Conservation (phyloP, 2,797 vertebrate genomes). For the Myotis daubentonii region DNA sequence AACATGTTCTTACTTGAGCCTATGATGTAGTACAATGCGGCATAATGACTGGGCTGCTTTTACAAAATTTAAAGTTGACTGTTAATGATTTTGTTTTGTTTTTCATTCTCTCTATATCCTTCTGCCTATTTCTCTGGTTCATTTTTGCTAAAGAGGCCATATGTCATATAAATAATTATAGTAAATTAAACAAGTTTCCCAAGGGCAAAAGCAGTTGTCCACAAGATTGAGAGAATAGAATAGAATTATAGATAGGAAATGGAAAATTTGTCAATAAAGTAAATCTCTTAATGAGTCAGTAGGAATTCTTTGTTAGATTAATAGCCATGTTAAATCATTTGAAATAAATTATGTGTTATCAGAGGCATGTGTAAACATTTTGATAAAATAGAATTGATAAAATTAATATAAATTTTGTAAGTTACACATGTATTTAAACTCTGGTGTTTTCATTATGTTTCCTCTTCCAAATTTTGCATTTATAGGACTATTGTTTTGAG, state of each 20-base stretch:
- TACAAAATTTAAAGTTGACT: constrained; percentile 37
- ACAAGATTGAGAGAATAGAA: constrained; percentile 75
- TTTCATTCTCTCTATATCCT: constrained; percentile 19
- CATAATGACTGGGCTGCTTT: not conserved
- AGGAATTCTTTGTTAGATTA: constrained; percentile 72
- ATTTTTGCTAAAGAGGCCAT: constrained; percentile 65
- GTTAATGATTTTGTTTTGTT: not conserved
- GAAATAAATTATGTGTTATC: constrained; percentile 63
- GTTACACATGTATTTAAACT: constrained; percentile 10
- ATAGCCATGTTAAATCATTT: constrained; percentile 72
- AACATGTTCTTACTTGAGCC: not conserved
- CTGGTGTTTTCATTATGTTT: constrained; percentile 28
- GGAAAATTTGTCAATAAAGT: constrained; percentile 53
- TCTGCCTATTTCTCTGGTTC: constrained; percentile 61
- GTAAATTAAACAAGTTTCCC: constrained; percentile 71
- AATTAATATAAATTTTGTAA: constrained; percentile 52
- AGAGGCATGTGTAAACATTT: constrained; percentile 70
- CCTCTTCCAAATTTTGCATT: constrained; percentile 12
- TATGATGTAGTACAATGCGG: not conserved
- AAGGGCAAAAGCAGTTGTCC: constrained; percentile 77
- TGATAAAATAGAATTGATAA: constrained; percentile 66
- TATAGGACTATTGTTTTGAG: not conserved
- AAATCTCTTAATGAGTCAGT: constrained; percentile 32
- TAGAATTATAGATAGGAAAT: constrained; percentile 79
- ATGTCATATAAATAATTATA: constrained; percentile 78